phyloP scores from a whole-genome alignment of 23 tunicate species.

The Clavelina lepadiformis region DNA sequence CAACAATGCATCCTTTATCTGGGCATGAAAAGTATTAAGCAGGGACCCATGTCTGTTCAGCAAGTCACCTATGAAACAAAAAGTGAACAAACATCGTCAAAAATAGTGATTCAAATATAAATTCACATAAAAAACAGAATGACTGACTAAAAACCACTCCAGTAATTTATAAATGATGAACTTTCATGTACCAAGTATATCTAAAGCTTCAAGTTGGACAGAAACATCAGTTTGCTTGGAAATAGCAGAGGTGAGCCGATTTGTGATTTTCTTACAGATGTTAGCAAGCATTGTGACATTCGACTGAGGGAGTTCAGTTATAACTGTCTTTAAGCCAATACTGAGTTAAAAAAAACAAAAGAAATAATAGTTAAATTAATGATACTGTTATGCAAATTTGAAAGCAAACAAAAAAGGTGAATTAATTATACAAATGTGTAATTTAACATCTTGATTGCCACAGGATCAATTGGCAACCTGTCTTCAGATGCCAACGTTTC shows the following conservation, averaged over 20 bases:
- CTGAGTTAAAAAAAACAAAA: too few relatives aligned
- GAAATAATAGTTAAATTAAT: too few relatives aligned
- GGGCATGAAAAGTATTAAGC: conserved; percentile 53
- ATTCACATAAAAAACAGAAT: background rate
- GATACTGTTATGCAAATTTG: too few relatives aligned
- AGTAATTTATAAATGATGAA: background rate
- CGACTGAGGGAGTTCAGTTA: conserved; percentile 69
- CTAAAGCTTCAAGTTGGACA: conserved; percentile 87
- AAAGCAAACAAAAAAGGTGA: too few relatives aligned
- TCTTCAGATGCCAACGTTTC: too few relatives aligned
- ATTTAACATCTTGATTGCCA: too few relatives aligned
- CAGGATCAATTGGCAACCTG: too few relatives aligned
- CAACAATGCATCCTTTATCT: conserved; percentile 77
- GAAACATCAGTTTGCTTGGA: conserved; percentile 78
- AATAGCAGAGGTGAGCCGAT: conserved; percentile 62
- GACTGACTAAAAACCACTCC: background rate
- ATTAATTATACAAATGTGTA: too few relatives aligned
- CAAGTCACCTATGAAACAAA: conserved; percentile 78
- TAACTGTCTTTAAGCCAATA: conserved; percentile 96
- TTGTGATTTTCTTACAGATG: conserved; percentile 85
- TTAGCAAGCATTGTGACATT: conserved; percentile 51
- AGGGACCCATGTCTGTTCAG: conserved; percentile 74
- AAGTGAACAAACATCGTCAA: too few relatives aligned
- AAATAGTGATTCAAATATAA: background rate
- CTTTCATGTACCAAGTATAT: conserved; percentile 67